These are phyloP conservation scores for Stomorhina lunata DNA, from an alignment of 2,888 invertebrate genomes.

Conservation along the genomic window DNA sequence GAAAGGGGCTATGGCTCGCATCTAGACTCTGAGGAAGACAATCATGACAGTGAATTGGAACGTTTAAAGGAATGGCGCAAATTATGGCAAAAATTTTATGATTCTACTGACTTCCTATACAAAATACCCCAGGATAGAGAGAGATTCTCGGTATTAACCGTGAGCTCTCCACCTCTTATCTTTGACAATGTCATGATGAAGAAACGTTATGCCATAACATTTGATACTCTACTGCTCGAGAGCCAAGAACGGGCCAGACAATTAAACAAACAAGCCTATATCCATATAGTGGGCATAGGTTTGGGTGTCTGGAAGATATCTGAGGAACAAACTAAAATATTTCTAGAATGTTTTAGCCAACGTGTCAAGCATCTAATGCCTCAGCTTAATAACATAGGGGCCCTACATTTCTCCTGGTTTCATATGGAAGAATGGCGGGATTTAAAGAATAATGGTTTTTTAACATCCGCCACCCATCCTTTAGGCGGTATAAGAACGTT, in stretches of 20 bases:
- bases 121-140: slow-evolving; percentile 47
- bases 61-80: slow-evolving; percentile 61
- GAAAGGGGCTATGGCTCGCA: slow-evolving; percentile 79
- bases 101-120: slow-evolving; percentile 64
- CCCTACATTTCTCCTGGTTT: slow-evolving; percentile 84
- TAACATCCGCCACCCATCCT: slow-evolving; percentile 65
- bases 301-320: slow-evolving; percentile 84
- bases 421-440: slow-evolving; percentile 79
- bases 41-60: slow-evolving; percentile 47
- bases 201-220: slow-evolving; percentile 80
- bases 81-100: slow-evolving; percentile 73
- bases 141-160: slow-evolving; percentile 50
- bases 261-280: slow-evolving; percentile 81
- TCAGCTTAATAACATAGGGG: slow-evolving; percentile 81
- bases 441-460: slow-evolving; percentile 78
- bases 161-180: slow-evolving; percentile 7
- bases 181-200: slow-evolving; percentile 71
- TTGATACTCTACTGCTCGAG: slow-evolving; percentile 83
- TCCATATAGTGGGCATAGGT: slow-evolving; percentile 84
- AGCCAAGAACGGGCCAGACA: slow-evolving; percentile 82
- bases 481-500: slow-evolving; percentile 80
- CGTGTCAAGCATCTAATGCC: slow-evolving; percentile 81
- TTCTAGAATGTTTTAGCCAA: slow-evolving; percentile 82
- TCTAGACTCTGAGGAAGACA: neutral
- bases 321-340: slow-evolving; percentile 82